Evolutionary conservation across 2,888 invertebrate genomes (phyloP).

Genomic region (Stenodema calcarata): DNA sequence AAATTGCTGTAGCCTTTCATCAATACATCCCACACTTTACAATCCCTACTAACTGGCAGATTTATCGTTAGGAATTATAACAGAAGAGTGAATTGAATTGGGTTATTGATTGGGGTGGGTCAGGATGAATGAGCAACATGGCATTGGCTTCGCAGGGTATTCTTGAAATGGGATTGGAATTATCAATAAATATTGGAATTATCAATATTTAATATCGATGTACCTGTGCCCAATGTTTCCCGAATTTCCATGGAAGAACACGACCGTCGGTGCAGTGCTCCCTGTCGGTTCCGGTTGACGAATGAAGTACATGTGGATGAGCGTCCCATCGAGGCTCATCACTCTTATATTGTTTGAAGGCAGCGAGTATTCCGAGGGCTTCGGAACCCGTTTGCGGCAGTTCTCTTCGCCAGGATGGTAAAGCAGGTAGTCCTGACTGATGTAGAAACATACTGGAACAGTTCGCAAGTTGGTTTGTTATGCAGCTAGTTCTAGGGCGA

Average conservation of each 20-base stretch:
- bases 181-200: no score
- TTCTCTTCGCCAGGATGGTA: slow-evolving; percentile 93
- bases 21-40: no score
- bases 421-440: slow-evolving; percentile 82
- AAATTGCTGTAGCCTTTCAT: neutral
- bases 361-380: slow-evolving; percentile 83
- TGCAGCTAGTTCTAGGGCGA: neutral
- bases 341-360: slow-evolving; percentile 85
- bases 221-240: slow-evolving; percentile 93
- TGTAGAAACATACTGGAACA: slow-evolving; percentile 77
- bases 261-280: slow-evolving; percentile 78
- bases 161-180: no score
- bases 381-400: slow-evolving; percentile 83
- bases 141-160: no score
- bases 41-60: no score
- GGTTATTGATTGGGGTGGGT: no score
- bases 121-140: no score
- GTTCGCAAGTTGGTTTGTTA: neutral
- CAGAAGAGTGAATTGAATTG: no score
- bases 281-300: slow-evolving; percentile 74
- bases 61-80: no score
- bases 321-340: slow-evolving; percentile 76
- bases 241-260: slow-evolving; percentile 95
- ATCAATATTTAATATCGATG: no score
- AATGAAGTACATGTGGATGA: slow-evolving; percentile 82